Evolutionary conservation across 2,113 vertebrate species (phyloP).

Genomic region (Bungarus multicinctus): DNA sequence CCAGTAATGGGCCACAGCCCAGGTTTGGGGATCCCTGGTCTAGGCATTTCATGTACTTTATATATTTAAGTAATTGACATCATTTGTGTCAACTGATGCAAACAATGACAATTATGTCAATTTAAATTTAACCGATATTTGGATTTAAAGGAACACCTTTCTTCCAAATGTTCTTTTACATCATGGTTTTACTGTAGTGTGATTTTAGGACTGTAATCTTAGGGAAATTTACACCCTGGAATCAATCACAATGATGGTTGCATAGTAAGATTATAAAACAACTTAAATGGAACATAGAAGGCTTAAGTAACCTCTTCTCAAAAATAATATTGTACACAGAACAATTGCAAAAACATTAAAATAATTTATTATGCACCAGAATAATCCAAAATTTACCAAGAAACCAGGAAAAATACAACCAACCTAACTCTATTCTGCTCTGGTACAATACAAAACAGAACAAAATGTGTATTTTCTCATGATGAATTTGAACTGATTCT

Average conservation of each 20-base stretch:
- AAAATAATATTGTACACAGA: neutral
- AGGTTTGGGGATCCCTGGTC: too few relatives aligned
- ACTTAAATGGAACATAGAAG: neutral
- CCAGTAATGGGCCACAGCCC: too few relatives aligned
- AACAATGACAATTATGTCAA: neutral
- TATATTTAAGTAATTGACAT: neutral
- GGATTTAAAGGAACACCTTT: neutral
- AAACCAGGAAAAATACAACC: neutral
- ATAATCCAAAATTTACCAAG: neutral
- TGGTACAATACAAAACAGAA: neutral
- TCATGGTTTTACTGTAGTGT: neutral
- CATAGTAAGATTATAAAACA: neutral
- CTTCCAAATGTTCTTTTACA: neutral
- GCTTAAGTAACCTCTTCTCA: neutral
- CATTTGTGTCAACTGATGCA: neutral
- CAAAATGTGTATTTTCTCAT: neutral
- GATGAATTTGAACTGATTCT: neutral
- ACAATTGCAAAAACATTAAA: neutral
- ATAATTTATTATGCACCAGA: neutral
- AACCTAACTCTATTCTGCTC: neutral
- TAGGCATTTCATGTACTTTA: neutral
- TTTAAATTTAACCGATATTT: neutral
- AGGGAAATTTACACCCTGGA: neutral
- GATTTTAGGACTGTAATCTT: neutral
- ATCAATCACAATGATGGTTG: neutral